Base-by-base conservation (phyloP, 2,888 invertebrate genomes). In the Agonopterix alstromeriana region DNA sequence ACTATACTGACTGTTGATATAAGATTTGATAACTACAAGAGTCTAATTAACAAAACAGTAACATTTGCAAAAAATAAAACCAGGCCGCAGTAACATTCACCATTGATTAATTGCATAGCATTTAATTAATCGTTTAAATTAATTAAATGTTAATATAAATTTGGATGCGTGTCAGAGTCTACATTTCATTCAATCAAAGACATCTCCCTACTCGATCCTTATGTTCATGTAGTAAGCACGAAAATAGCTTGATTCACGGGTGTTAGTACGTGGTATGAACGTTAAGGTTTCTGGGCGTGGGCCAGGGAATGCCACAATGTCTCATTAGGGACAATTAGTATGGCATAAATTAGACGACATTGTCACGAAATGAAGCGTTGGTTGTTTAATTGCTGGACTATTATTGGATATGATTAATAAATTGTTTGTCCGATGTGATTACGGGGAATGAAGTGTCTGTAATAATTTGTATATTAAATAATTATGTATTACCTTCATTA, bases 311-410 rank as follows among this genome's bases (percentile, higher is more conserved):
- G 61, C 62, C 65, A 73, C 70, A 76, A 69, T 73, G 73, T 74
- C 81, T 81, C 73, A 83, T 85, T 84, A 80, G 64, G 49, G 60
- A 64, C 78, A 79, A 82, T 84, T 83, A 84, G 80, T 77, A 82
- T 76, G 75, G 73, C 70, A 78, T 82, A 77, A 75, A 78, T 80
- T 81, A 77, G 60, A 57, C 56, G 54, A 69, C 70, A 70, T 74
- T 73, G 74, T 70, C 62, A 63, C 55, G 51, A 49, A 56, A 56
- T 58, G 58, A 55, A 52, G 60, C 60, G 67, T 63, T n/a, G 62
- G 67, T 71, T 63, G 70, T 27, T 38, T 38, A 43, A 49, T 49
- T 49, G 45, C 41, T 27, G 14, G 10, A 35, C 43, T 49, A 49
- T 49, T 49, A 49, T 46, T 14, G 49, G 12, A 10, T 48, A 42